Evolutionary conservation across 2,797 vertebrate genomes (phyloP).

Genomic region (Peromyscus aztecus): DNA sequence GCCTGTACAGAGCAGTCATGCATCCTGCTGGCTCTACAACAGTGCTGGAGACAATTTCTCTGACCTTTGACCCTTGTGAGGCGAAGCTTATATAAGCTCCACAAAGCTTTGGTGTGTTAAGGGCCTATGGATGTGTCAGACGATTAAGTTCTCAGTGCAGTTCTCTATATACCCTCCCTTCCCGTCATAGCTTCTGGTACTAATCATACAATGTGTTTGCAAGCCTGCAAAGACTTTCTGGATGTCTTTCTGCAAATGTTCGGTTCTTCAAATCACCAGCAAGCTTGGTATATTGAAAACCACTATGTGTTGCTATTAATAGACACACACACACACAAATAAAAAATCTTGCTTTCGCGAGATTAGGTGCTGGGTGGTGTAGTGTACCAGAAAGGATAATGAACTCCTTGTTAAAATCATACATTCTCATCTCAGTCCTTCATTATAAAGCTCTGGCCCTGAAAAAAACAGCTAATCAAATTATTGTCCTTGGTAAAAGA

Average conservation of each 20-base stretch:
- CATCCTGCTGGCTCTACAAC: not conserved
- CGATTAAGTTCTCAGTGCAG: conserved; percentile 22
- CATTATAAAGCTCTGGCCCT: not conserved
- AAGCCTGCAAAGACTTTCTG: conserved; percentile 55
- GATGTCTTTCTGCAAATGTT: conserved; percentile 27
- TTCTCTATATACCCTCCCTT: conserved; percentile 58
- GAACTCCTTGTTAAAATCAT: not conserved
- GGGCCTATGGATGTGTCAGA: not conserved
- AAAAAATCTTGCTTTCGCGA: not conserved
- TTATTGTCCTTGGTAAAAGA: not conserved
- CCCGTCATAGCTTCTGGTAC: conserved; percentile 29
- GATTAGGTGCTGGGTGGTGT: not conserved
- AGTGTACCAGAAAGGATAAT: conserved; percentile 12
- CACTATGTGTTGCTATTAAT: conserved; percentile 44
- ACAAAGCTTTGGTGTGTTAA: conserved; percentile 40
- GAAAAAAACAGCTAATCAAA: conserved; percentile 10
- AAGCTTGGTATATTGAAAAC: conserved; percentile 30
- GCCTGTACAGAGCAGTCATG: not conserved
- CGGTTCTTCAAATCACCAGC: conserved; percentile 36
- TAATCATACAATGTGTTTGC: conserved; percentile 51
- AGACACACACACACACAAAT: not conserved
- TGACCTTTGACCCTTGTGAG: conserved; percentile 30
- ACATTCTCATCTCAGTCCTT: conserved; percentile 26
- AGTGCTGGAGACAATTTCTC: not conserved
- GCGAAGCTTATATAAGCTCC: conserved; percentile 10